A percentile compares a stretch with the other conserved stretches of the same genome.
phyloP scores from a whole-genome alignment of 2,888 invertebrate genomes.

The Sisyra nigra region DNA sequence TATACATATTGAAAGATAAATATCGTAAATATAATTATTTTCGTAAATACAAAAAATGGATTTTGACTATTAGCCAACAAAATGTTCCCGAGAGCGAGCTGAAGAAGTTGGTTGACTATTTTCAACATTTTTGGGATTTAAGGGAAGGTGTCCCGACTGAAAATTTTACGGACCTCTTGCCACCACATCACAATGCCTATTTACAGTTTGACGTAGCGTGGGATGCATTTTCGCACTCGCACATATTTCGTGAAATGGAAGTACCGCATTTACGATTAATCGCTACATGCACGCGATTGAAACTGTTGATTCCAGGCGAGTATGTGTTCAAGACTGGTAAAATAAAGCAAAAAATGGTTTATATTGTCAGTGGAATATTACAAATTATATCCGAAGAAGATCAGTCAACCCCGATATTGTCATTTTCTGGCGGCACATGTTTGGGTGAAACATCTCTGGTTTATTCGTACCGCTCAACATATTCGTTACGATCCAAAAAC shows the following conservation, averaged over 20 bases:
- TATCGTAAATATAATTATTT: no score
- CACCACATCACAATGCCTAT: conserved; percentile 13
- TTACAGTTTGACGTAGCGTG: conserved; percentile 34
- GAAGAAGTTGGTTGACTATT: no score
- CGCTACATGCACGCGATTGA: conserved; percentile 31
- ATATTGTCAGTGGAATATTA: conserved; percentile 32
- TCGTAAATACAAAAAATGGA: no score
- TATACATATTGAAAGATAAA: no score
- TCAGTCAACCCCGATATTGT: conserved; percentile 36
- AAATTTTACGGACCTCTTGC: no score
- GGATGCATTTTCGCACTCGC: conserved; percentile 33
- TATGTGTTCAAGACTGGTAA: conserved; percentile 31
- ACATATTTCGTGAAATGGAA: conserved; percentile 32
- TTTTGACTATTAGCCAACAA: no score
- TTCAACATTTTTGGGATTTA: no score
- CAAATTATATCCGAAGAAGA: conserved; percentile 36
- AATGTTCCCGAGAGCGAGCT: no score
- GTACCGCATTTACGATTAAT: conserved; percentile 33
- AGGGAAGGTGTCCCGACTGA: no score
- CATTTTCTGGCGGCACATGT: conserved; percentile 34
- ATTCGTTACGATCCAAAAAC: no score
- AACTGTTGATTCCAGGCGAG: conserved; percentile 35
- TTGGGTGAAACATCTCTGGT: conserved; percentile 32
- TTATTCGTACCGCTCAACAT: no score
- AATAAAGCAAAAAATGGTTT: conserved; percentile 33